Percentiles rank a stretch among this genome's conserved stretches.
phyloP scores from a whole-genome alignment of 2,888 invertebrate species.

The Sphecodes monilicornis region DNA sequence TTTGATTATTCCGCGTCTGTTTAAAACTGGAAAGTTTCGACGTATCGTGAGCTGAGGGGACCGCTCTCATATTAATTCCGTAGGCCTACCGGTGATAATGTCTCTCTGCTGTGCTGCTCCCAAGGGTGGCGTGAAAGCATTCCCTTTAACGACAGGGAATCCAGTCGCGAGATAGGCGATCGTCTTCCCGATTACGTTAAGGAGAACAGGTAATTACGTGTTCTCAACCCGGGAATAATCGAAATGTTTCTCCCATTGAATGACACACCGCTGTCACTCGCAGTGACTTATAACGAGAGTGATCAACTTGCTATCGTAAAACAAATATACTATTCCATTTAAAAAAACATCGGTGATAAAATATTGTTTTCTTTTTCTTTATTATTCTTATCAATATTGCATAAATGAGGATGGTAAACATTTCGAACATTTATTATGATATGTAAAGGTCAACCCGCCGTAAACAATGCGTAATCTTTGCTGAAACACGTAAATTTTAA shows the following conservation, averaged over 20 bases:
- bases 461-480: too few species aligned
- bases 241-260: not conserved
- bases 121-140: constrained; percentile 82
- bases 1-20: constrained; percentile 25
- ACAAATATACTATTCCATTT: too few species aligned
- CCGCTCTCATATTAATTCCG: constrained; percentile 81
- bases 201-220: constrained; percentile 66
- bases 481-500: too few species aligned
- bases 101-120: constrained; percentile 71
- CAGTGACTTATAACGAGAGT: not conserved
- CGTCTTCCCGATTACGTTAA: constrained; percentile 81
- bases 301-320: too few species aligned
- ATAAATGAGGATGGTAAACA: too few species aligned
- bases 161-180: constrained; percentile 82
- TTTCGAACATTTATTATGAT: too few species aligned
- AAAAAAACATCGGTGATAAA: too few species aligned
- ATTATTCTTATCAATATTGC: too few species aligned
- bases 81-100: constrained; percentile 78
- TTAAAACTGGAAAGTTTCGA: constrained; percentile 48
- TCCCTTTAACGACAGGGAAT: constrained; percentile 83
- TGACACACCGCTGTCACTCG: not conserved
- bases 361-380: too few species aligned
- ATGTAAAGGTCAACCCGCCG: too few species aligned
- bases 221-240: constrained; percentile 31
- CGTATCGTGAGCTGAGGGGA: constrained; percentile 27